Evolutionary conservation across 2,797 vertebrate genomes (phyloP).

Genomic region (Parotocinclus haroldoi): DNA sequence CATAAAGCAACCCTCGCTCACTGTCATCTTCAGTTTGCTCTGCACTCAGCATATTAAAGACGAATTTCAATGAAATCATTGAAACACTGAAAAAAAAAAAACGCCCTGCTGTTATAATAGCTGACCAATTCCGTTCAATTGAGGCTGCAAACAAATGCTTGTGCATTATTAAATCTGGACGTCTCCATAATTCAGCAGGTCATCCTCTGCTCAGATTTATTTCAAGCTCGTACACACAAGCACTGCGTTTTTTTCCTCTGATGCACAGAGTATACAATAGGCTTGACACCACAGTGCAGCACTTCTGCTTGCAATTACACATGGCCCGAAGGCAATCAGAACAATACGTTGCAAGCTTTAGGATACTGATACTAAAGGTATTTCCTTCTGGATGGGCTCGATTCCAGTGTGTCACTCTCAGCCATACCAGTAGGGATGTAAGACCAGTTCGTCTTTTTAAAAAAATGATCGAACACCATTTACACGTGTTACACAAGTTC

Average conservation of each 20-base stretch:
- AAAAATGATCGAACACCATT: background rate
- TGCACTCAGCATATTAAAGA: background rate
- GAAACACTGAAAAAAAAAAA: background rate
- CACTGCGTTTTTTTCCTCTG: no score
- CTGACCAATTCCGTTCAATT: no score
- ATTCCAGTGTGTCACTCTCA: slow-evolving; percentile 5
- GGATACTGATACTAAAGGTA: slow-evolving; percentile 43
- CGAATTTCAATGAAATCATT: background rate
- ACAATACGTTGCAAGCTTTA: slow-evolving; percentile 25
- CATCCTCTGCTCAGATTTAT: no score
- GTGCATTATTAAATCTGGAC: no score
- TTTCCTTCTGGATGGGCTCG: slow-evolving; percentile 36
- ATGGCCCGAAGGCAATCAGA: slow-evolving; percentile 19
- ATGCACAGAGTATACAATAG: background rate
- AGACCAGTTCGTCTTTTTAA: slow-evolving; percentile 2
- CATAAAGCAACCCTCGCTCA: slow-evolving; percentile 34
- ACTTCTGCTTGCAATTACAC: slow-evolving; percentile 17
- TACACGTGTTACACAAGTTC: background rate
- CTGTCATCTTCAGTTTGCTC: slow-evolving; percentile 31
- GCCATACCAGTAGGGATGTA: slow-evolving; percentile 5
- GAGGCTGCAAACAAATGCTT: no score
- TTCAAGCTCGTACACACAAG: background rate
- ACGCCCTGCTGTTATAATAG: no score
- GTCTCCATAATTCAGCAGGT: no score
- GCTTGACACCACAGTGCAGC: background rate